Evolutionary conservation across 2,113 vertebrate genomes (phyloP), one percentile per base, ranked within the genome.

Genomic region (Ciconia boyciana): DNA sequence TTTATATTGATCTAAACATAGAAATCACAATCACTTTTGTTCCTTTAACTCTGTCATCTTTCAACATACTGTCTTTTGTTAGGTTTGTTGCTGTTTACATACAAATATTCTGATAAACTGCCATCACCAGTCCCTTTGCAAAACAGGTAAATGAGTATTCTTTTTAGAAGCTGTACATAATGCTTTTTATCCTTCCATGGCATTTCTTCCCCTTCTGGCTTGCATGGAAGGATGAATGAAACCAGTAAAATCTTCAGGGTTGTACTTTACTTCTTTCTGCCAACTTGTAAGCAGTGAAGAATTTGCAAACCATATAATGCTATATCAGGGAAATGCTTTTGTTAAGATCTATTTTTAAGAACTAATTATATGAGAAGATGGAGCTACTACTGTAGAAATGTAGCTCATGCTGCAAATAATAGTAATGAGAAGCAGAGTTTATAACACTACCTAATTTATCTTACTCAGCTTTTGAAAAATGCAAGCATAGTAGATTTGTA

Each of bases 321-420:
- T 71, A 3, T 65, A 51, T 69, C 20, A 89, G 32, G 25, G 29
- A 93, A 94, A 74, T 43, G 20, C 7, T 10, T 91, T 78, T 82
- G n/a, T 54, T 82, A 62, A 87, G 16, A 34, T 79, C 43, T 87
- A 44, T 80, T 89, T 93, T 83, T 76, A 85, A 96, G 48, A 87
- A 78, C 25, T 71, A 74, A 62, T 77, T 66, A 48, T 54, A 8
- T 79, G 60, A 64, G 41, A 93, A 66, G 29, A 46, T 68, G 58
- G 29, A 74, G 9, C 18, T 69, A 46, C 16, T 71, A n/a, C 22
- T 68, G 26, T 36, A 57, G 57, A 93, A 89, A 83, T 58, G 25
- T 54, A 90, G 34, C 16, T 77, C 46, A 66, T 61, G 25, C 36
- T 93, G n/a, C 49, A 96, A 86, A 83, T 77, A 82, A 49, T 21